Base-by-base conservation (phyloP, 64 coral and sea anemone species). In the Stichodactyla mertensii region DNA sequence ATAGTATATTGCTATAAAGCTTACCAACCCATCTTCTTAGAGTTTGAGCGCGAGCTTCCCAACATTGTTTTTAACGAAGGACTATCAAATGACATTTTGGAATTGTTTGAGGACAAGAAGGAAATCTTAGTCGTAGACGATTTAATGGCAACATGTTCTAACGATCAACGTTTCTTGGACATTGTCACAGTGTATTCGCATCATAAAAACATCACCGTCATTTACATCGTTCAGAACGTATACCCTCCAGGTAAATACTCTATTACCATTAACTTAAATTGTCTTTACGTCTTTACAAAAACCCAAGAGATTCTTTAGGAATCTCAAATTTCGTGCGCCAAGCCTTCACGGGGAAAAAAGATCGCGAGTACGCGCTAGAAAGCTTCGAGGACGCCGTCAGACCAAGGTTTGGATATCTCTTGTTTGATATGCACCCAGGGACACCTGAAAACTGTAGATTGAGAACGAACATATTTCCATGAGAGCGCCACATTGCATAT, bases 251-350 rank as follows among this genome's bases (percentile, higher is more conserved):
- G 85, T 8, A 91, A 87, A 81, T 77, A 28, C 11, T 28, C 84
- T 6, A 27, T 77, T 10, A 87, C 84, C 0, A 91, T 91, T 14
- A 58, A 51, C 57, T 52, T 86, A 10, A 91, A 91, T 56, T 19
- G 58, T 52, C 89, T 82, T n/a, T 91, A 91, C 23, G 61, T 91
- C 20, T 56, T 82, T 15, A 57, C 55, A 91, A 91, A 54, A 91
- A 91, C 52, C 57, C 54, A 2, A 51, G 89, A 0, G 89, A 91
- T 26, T 52, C 55, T 57, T 26, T 87, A 9, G 84, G 84, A 4
- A 81, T 86, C 7, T 31, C 13, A 0, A 91, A 14, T 10, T 12
- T 90, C 0, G 10, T 77, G 5, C 18, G 20, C 2, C 82, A 90
- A 61, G 67, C 71, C 1, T 90, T 81, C 69, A n/a, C 53, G 0